Base-by-base conservation (phyloP, 1,140 invertebrate species). In the Cotesia chilonis region DNA sequence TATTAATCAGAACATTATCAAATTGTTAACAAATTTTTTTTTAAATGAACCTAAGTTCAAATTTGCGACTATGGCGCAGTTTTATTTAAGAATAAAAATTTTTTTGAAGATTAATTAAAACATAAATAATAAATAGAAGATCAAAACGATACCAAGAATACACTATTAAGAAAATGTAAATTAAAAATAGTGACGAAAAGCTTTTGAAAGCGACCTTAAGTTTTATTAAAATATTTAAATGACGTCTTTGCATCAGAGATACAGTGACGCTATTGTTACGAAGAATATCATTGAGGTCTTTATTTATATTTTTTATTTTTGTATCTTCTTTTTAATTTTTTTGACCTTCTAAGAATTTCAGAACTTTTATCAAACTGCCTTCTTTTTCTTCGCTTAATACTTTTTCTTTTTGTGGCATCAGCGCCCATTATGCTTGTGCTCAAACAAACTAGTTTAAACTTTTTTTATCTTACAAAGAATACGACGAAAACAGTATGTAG, bases 181-280 rank as follows among this genome's bases (percentile, higher is more conserved):
- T 71, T 64, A 63, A 72, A 54, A 71, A 28, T 28, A 65, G 63
- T 12, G 57, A 59, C 14, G 9, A 47, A 71, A 74, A 57, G 75
- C 71, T 72, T 75, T 69, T 59, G 7, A 35, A 41, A 63, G 66
- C 28, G 12, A 60, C 70, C 47, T 68, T 57, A 76, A 82, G 82
- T 82, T 82, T 82, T 81, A 83, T 83, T 83, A 82, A 83, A 83
- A 82, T 83, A 82, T 84, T 81, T 82, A 83, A 84, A 78, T 81
- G 78, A 76, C 70, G 77, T 83, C 83, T 81, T 5, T 6, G 78
- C 81, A 83, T 84, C 83, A 83, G 79, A 79, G 71, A 81, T 83
- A 81, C 82, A 78, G 78, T 75, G 75, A 76, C 69, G 76, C 81
- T 78, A 80, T 82, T 81, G 78, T 83, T 81, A 65, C 54, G 71